Evolutionary conservation across 2,113 vertebrate genomes (phyloP).

Genomic region (Ageneiosus marmoratus): DNA sequence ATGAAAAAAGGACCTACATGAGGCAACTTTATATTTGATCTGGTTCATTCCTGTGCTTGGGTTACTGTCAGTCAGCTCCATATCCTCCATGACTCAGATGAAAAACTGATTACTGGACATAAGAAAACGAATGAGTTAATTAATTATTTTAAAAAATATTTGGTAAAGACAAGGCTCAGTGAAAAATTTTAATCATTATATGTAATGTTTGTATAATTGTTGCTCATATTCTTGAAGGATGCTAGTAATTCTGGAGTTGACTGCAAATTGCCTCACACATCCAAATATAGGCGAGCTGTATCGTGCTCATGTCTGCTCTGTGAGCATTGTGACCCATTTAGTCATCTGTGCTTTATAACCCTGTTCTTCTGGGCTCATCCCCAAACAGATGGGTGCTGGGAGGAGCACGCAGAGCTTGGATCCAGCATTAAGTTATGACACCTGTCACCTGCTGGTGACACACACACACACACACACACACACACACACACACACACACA

Average conservation of each 20-base stretch:
- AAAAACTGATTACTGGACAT: neutral
- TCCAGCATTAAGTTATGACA: conserved; percentile 44
- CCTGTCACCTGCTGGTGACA: conserved; percentile 46
- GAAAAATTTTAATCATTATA: neutral
- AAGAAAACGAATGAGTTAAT: neutral
- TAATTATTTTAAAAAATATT: neutral
- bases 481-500: neutral
- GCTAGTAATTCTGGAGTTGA: neutral
- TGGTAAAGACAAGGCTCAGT: neutral
- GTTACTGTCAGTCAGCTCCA: neutral
- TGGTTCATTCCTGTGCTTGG: neutral
- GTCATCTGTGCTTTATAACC: conserved; percentile 45
- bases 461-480: conserved; percentile 28
- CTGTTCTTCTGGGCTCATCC: conserved; percentile 36
- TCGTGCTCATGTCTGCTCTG: conserved; percentile 21
- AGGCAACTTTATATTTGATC: neutral
- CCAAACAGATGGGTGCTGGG: conserved; percentile 51
- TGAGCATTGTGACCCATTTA: conserved; percentile 46
- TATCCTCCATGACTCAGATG: neutral
- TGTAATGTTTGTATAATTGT: neutral
- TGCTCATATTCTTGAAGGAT: neutral
- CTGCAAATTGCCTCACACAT: conserved; percentile 24
- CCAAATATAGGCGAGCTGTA: conserved; percentile 14
- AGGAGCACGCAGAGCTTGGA: conserved; percentile 48
- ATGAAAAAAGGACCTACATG: neutral